Conservation (phyloP, 2,888 invertebrate genomes). For the Dynastes grantii region DNA sequence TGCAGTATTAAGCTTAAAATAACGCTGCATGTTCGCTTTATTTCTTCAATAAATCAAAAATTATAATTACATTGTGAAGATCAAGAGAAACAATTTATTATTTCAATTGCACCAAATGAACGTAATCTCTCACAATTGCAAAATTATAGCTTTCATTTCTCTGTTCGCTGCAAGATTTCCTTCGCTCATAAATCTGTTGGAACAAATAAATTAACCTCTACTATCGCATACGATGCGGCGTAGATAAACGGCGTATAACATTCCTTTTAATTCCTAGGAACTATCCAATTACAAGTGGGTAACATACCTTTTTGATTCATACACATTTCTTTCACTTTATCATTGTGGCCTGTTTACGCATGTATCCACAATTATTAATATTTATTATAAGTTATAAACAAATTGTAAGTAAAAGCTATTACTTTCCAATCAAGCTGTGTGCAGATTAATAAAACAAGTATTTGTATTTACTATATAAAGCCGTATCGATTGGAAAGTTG, state of each 20-base stretch:
- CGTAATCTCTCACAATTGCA: not conserved
- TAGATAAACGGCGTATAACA: not conserved
- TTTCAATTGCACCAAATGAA: not conserved
- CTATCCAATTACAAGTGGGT: not conserved
- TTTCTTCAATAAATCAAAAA: not conserved
- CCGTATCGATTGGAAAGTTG: no score
- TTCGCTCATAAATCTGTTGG: not conserved
- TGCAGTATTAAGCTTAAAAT: no score
- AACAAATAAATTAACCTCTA: not conserved
- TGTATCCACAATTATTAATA: no score
- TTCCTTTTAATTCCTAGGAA: conserved; percentile 1
- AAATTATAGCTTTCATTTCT: conserved; percentile 5
- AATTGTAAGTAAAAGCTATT: no score
- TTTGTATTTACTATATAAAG: no score
- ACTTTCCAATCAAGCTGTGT: no score
- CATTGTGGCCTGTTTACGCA: not conserved
- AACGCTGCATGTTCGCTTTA: not conserved
- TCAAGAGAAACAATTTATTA: not conserved
- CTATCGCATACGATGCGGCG: not conserved
- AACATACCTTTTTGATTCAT: not conserved
- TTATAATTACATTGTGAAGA: not conserved
- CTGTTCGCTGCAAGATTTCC: not conserved
- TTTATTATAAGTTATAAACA: no score
- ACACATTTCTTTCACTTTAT: not conserved
- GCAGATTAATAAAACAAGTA: no score